Evolutionary conservation across 2,888 invertebrate species (phyloP), one percentile per base, ranked within the genome.

Genomic region (Trissolcus japonicus): DNA sequence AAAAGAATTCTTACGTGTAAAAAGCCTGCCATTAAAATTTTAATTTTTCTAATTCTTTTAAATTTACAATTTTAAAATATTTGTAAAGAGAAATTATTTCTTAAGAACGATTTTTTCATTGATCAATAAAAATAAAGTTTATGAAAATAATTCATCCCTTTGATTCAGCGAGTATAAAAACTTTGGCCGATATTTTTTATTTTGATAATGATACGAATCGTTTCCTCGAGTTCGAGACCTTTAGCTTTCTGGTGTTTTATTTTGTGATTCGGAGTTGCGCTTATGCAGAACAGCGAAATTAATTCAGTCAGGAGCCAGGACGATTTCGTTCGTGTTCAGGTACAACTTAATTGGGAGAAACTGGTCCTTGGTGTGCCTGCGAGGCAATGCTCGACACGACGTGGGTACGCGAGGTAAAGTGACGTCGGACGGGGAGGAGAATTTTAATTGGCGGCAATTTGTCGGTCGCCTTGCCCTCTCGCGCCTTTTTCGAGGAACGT

Each of bases 291-390:
- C 56, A 59, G 56, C 66, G 29, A 72, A 67, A 77, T 77, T 77
- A 72, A 77, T 77, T 77, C 72, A 77, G 66, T 62, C 72, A 72
- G 76, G 62, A 76, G 76, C 76, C 67, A 63, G 50, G 74, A 68
- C 73, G 72, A 76, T 73, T 75, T 75, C 79, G 68, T 63, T 79
- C 78, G 80, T 77, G 77, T 63, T 79, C 72, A 79, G 79, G 80
- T 86, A 87, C 87, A 86, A 87, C 86, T 88, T 88, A 88, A 88
- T 88, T 88, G 87, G 86, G 80, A 79, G 80, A 83, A 85, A 85
- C 85, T 85, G 86, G 86, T 86, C 86, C 81, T 81, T 72, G 67
- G 81, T 67, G 35, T 35, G 78, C 75, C 76, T 73, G 73, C 72
- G 61, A 76, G 72, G 76, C 76, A 68, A 67, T 72, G 76, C 72